A percentile compares a stretch with the other conserved stretches of the same genome.
Evolutionary conservation across 2,797 vertebrate species (phyloP).

Genomic region (Micropoecilia bifurca): DNA sequence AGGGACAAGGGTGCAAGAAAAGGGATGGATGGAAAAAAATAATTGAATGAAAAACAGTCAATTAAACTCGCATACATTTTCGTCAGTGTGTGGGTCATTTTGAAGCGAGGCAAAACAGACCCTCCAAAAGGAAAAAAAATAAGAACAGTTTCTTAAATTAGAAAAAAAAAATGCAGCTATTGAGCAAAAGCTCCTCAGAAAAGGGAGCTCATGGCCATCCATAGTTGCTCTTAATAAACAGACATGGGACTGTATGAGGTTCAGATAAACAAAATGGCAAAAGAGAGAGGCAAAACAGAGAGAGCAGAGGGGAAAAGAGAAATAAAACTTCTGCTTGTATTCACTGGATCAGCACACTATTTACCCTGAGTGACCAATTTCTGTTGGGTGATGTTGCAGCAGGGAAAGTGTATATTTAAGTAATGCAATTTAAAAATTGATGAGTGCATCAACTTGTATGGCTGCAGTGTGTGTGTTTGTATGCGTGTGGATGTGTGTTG

Average conservation of each 20-base stretch:
- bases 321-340: constrained; percentile 44
- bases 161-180: constrained; percentile 12
- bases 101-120: constrained; percentile 12
- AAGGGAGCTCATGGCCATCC: constrained; percentile 14
- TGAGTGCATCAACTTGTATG: constrained; percentile 48
- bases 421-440: constrained; percentile 53
- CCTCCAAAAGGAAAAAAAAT: constrained; percentile 3
- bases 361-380: constrained; percentile 53
- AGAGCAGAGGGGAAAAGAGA: constrained; percentile 23
- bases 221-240: constrained; percentile 31
- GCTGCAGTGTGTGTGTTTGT: not conserved
- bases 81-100: not conserved
- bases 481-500: not conserved
- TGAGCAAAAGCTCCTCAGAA: constrained; percentile 8
- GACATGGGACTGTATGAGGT: constrained; percentile 19
- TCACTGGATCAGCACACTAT: constrained; percentile 56
- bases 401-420: constrained; percentile 46
- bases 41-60: not conserved
- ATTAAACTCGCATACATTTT: not conserved
- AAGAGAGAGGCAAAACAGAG: not conserved
- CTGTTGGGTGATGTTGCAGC: constrained; percentile 43
- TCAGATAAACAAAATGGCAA: constrained; percentile 24
- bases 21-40: no score
- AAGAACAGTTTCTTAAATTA: not conserved
- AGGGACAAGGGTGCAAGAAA: no score